Percentiles rank a stretch among this genome's conserved stretches.
phyloP scores from a whole-genome alignment of 1,140 invertebrate species.

The Anastrepha obliqua region DNA sequence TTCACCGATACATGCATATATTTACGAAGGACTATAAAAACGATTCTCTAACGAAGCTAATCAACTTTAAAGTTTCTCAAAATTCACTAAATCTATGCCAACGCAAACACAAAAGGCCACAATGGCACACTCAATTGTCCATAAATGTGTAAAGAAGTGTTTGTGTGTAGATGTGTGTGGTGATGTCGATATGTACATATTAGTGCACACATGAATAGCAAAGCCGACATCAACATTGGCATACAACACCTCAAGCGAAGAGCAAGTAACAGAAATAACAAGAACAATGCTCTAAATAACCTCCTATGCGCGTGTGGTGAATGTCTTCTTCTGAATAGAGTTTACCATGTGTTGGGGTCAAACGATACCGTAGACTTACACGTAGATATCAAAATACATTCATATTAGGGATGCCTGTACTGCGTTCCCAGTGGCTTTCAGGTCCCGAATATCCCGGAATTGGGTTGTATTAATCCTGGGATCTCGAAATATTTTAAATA shows the following conservation, averaged over 20 bases:
- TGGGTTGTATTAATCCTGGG: no score
- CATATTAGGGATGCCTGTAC: no score
- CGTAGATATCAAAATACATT: no score
- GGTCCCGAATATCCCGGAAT: no score
- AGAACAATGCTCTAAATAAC: slow-evolving; percentile 20
- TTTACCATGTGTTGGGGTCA: no score
- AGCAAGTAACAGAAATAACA: background rate
- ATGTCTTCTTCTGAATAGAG: no score
- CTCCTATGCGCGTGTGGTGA: no score
- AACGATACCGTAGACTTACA: no score
- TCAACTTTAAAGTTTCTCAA: slow-evolving; percentile 44
- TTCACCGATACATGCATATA: background rate
- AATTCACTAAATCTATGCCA: slow-evolving; percentile 39
- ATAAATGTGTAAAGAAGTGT: background rate
- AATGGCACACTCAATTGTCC: slow-evolving; percentile 21
- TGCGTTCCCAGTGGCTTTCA: no score
- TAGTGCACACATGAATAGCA: background rate
- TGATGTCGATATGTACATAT: background rate
- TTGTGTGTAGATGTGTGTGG: background rate
- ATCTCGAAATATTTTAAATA: no score
- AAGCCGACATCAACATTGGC: slow-evolving; percentile 4
- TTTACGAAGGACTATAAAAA: slow-evolving; percentile 7
- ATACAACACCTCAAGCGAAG: slow-evolving; percentile 10
- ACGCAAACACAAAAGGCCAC: slow-evolving; percentile 28
- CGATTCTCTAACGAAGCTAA: slow-evolving; percentile 18